Evolutionary conservation across 2,888 invertebrate species (phyloP), one percentile per base, ranked within the genome.

Genomic region (Tipula confusa): DNA sequence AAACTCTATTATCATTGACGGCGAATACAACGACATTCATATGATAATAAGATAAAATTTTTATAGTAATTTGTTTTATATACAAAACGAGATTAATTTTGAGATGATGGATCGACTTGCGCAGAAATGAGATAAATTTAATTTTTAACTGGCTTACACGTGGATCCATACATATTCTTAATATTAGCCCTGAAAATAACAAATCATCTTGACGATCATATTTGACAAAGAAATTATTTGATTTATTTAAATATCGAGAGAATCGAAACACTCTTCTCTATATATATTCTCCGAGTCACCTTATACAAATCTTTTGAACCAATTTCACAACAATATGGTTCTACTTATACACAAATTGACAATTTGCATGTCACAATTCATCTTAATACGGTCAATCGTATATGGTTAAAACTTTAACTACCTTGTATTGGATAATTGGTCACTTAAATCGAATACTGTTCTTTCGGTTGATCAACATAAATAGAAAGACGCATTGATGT

Each of bases 371-470:
- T 64, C 24, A 64, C 24, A 64, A 64, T 64, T 64, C 64, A 64
- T 64, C 64, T 64, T 64, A 64, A 64, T 64, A 64, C 64, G 64
- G 64, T 64, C 64, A 64, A 64, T 64, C 64, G 24, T 64, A 64
- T 24, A 64, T 64, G 64, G 64, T 64, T 64, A 24, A 64, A 1
- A 24, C 64, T 64, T 43, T 84, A 84, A 85, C 84, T 84, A 84
- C 84, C 83, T 84, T 84, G 84, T 84, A 85, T 85, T 85, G 85
- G 80, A 85, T 85, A 85, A 85, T 85, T 85, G 85, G 84, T 79
- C 33, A 83, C 84, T 84, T 84, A 83, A 84, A 84, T 80, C 24
- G 64, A 80, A 80, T 80, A 13, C 29, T 29, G 31, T 29, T 80
- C 80, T 80, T 80, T 80, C 31, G n/a, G 29, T 80, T 64, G 24